Base-by-base conservation (phyloP, 2,113 vertebrate species). In the Talpa occidentalis region DNA sequence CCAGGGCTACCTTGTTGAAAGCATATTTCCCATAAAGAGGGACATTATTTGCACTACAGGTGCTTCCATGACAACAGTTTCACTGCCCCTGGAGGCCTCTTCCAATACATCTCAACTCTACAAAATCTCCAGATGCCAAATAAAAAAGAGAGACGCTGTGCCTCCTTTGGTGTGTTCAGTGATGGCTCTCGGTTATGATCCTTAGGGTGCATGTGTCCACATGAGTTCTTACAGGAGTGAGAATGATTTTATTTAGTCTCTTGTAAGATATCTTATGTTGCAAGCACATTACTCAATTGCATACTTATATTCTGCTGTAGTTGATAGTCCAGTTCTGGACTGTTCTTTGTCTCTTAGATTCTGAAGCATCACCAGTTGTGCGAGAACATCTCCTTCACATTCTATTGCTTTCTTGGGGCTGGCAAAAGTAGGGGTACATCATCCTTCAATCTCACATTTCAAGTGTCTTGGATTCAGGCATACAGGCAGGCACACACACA, bases 401-500 rank as follows among this genome's bases (percentile, higher is more conserved):
- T 15, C 17, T 9, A 19, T 52, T 52, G 16, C 49, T 52, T 52
- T 64, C 42, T 90, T 30, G 49, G 76, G 28, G 21, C 35, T 77
- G 42, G 30, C 62, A 94, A 1, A 2, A 85, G 37, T 62, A 93
- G 30, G 74, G 17, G 15, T 16, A 37, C 19, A 19, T 32, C 22
- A 70, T 30, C 24, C 40, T 88, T 95, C 17, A 37, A 0, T 69
- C 69, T 77, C 32, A 32, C 37, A 56, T 67, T 90, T 77, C 62
- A 83, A 26, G 30, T 82, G 10, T 67, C 59, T 66, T 77, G 32
- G 24, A 10, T 42, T 78, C 47, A 85, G 35, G 49, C 10, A 40
- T 85, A 0, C 0, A 32, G 15, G 0, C 0, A 32, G 15, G 10
- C 16, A 37, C n/a, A 12, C 6, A 47, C 47, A 85, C 28, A n/a